Evolutionary conservation across 2,113 vertebrate genomes (phyloP), one percentile per base, ranked within the genome.

Genomic region (Hiodon alosoides): DNA sequence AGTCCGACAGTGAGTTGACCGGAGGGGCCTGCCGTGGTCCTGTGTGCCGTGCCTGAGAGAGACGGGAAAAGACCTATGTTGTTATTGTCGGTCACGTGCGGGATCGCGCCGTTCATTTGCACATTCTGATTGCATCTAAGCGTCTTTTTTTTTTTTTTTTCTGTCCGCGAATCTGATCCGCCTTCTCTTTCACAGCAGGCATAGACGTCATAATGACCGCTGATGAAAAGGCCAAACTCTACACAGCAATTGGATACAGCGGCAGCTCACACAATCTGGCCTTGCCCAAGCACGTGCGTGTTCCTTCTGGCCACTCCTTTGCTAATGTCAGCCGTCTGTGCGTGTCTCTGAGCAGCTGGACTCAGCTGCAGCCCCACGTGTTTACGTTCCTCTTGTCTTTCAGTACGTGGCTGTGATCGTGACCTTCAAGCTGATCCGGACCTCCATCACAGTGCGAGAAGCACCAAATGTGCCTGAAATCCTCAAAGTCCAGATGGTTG

Each of bases 241-340:
- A 94, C 81, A 96, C 94, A 5, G 96, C 97, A 31, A 99, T 99
- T 73, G 97, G 96, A 3, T 99, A 99, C 81, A 99, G 97, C 59
- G 96, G 94, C 66, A 97, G 92, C 80, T 93, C 91, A 3, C 89
- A 93, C 79, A 89, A 93, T 79, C 87, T 95, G 59, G 76, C 92
- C 8, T 79, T 98, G 57, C 97, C 97, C 7, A 95, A 92, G 81
- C 83, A 97, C 87, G 97, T 98, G 81, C 80, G 81, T 69, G 54
- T 51, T 68, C 59, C 13, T 2, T 14, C 9, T 4, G 31, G 11
- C 48, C 8, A 3, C 55, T 31, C 3, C 7, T 50, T 48, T 67
- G 3, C 7, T 5, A 47, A 31, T 58, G 10, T 16, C 16, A 4
- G 1, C 14, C 46, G 11, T 53, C 14, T 9, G 9, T 7, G 48